These are phyloP conservation scores for Clepsis dumicolana DNA, from an alignment of 2,888 invertebrate species.

Conservation along the genomic window DNA sequence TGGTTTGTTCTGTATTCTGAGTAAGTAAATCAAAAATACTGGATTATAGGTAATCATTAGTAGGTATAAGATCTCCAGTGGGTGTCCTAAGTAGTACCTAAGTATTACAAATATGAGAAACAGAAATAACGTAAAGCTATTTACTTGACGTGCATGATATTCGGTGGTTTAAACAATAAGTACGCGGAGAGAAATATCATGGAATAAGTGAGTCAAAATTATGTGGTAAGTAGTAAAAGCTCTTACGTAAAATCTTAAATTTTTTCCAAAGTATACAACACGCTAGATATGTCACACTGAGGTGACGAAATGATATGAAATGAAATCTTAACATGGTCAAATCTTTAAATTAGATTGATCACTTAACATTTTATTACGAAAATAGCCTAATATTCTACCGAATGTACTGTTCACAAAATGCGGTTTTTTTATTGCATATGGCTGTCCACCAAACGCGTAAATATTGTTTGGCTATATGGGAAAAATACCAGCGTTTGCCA, in stretches of 20 bases:
- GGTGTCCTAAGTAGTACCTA: too few species aligned
- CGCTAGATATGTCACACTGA: conserved; percentile 30
- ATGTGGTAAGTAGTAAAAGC: not conserved
- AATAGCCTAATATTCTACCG: not conserved
- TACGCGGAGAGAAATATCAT: not conserved
- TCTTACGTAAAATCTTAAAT: too few species aligned
- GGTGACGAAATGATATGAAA: conserved; percentile 35
- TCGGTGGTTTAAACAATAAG: conserved; percentile 17
- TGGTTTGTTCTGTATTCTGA: too few species aligned
- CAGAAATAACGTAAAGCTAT: not conserved
- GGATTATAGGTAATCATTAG: not conserved
- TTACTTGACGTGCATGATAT: not conserved
- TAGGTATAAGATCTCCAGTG: too few species aligned
- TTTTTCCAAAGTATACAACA: not conserved
- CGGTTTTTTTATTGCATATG: too few species aligned
- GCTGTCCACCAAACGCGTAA: not conserved
- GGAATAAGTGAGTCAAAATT: not conserved
- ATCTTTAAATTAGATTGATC: not conserved
- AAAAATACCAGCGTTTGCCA: not conserved
- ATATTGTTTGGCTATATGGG: not conserved
- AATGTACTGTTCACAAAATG: not conserved
- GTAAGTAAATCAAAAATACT: not conserved
- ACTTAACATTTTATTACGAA: not conserved
- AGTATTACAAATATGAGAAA: too few species aligned
- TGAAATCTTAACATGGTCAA: not conserved